phyloP scores from a whole-genome alignment of 2,888 invertebrate genomes.

The Brachypalpus laphriformis region DNA sequence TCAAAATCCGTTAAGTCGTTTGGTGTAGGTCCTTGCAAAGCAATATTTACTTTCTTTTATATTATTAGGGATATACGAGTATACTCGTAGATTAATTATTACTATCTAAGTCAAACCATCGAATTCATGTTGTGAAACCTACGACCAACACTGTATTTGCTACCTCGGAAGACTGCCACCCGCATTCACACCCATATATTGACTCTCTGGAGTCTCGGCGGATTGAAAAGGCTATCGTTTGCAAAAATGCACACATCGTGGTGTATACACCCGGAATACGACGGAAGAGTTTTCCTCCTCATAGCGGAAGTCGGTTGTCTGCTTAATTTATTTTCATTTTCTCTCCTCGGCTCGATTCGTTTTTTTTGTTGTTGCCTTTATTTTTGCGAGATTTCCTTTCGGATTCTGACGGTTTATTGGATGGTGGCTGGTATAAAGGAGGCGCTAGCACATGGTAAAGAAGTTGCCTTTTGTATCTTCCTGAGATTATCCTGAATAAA shows the following conservation, averaged over 20 bases:
- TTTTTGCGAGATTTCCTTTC: slow-evolving; percentile 26
- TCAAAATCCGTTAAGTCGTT: no score
- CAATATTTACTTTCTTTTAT: no score
- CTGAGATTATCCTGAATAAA: slow-evolving; percentile 57
- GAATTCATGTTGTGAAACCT: neutral
- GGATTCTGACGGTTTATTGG: slow-evolving; percentile 22
- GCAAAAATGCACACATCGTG: slow-evolving; percentile 43
- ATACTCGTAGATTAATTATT: no score
- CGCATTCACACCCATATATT: neutral
- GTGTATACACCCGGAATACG: neutral
- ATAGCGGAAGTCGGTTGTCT: slow-evolving; percentile 65
- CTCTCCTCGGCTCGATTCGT: slow-evolving; percentile 36
- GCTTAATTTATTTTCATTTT: slow-evolving; percentile 68
- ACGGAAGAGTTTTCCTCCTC: slow-evolving; percentile 50
- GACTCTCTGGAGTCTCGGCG: slow-evolving; percentile 9
- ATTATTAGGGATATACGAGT: no score
- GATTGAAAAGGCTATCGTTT: slow-evolving; percentile 47
- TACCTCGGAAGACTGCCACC: neutral
- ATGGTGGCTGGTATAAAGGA: slow-evolving; percentile 4
- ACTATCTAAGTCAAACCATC: no score
- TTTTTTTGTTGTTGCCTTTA: neutral
- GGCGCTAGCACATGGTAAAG: slow-evolving; percentile 51
- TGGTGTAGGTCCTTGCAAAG: no score
- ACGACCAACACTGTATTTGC: slow-evolving; percentile 1
- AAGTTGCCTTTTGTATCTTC: slow-evolving; percentile 48